phyloP scores from a whole-genome alignment of 2,113 vertebrate species.

The Pomatorhinus ruficollis region DNA sequence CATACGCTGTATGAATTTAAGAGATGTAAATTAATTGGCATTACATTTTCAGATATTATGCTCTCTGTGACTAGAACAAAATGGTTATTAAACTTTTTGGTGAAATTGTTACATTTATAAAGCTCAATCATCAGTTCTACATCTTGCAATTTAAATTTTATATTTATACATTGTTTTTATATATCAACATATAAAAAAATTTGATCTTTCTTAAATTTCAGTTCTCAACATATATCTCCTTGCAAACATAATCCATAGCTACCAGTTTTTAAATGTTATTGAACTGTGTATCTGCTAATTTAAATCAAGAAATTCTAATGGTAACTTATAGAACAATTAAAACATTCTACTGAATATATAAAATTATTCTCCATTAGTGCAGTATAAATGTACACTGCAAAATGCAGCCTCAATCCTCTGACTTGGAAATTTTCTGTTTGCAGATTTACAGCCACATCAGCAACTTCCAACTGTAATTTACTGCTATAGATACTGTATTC shows the following conservation, averaged over 20 bases:
- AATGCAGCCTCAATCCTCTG: not conserved
- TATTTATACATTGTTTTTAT: not conserved
- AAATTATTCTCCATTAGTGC: not conserved
- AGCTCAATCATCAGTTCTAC: not conserved
- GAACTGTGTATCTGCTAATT: not conserved
- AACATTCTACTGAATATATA: not conserved
- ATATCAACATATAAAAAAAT: not conserved
- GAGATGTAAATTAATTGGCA: not conserved
- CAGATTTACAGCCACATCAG: not conserved
- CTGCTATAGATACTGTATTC: not conserved
- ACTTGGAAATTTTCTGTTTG: not conserved
- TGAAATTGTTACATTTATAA: not conserved
- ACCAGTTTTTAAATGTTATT: not conserved
- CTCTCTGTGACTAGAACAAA: not conserved
- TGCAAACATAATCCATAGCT: not conserved
- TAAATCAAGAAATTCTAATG: not conserved
- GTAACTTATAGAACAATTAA: not conserved
- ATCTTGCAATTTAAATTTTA: not conserved
- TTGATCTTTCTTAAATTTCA: not conserved
- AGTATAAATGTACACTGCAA: not conserved
- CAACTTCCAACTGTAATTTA: slow-evolving; percentile 6
- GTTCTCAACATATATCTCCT: not conserved
- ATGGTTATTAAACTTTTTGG: not conserved
- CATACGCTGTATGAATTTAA: not conserved
- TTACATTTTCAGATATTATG: not conserved